Base-by-base conservation (phyloP, 1,140 invertebrate species). In the Aradophagus sp. region DNA sequence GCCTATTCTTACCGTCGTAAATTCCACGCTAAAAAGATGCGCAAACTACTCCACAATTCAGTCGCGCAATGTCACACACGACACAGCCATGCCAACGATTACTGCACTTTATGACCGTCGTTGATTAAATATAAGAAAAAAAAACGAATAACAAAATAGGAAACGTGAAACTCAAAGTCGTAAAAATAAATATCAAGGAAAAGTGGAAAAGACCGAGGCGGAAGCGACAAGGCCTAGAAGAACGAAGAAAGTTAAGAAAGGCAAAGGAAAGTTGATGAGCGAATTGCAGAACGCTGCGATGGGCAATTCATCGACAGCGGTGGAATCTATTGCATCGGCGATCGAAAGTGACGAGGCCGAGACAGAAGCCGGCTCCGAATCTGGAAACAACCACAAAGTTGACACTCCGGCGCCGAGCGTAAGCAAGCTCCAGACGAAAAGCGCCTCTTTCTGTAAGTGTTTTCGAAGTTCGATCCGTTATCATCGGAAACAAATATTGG, bases 261-360 rank as follows among this genome's bases (percentile, higher is more conserved):
- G 76, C 19, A 70, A 82, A 72, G 75, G 74, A 44, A 78, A 75
- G 70, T 53, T 69, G 34, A 70, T 38, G 32, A 77, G 61, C 23
- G 74, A 77, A 56, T 47, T 56, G n/a, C 48, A 52, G 68, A 50
- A 62, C 53, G 58, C 58, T 15, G 65, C 73, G 53, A 77, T 65
- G 53, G 75, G 65, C 15, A 74, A 74, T 11, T 75, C 75, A 52
- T 41, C 66, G 38, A 79, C 76, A n/a, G 62, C 73, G 20, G 23
- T 77, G 6, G 56, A 66, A 38, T 73, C 73, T 55, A 73, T 67
- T 48, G 55, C 71, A 59, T 70, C 65, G 15, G 56, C 67, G 19
- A 59, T 65, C 38, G 71, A 65, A 55, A 68, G 71, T 45, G 71
- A 74, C 71, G 87, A 87, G 14, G 87, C 84, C 1, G 84, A 87